Conservation (phyloP, 2,888 invertebrate genomes). For the Psococerastis gibbosa region DNA sequence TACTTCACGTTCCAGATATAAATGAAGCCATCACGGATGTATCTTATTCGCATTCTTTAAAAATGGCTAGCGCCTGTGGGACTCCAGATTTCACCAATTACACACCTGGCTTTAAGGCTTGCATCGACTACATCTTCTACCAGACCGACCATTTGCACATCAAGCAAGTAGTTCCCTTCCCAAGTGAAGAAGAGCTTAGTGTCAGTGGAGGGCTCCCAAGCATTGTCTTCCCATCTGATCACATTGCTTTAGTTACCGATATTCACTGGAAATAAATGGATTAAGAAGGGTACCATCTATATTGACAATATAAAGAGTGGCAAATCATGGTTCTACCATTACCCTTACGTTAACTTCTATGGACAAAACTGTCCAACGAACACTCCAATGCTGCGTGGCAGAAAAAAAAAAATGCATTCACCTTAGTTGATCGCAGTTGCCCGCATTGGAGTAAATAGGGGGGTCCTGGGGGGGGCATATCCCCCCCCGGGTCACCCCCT, state of each 20-base stretch:
- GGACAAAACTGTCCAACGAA: too few species aligned
- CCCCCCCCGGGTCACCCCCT: too few species aligned
- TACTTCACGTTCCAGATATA: constrained; percentile 41
- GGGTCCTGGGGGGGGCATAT: too few species aligned
- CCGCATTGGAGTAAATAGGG: too few species aligned
- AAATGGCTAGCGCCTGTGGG: constrained; percentile 62
- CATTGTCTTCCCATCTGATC: constrained; percentile 81
- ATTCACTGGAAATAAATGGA: constrained; percentile 39
- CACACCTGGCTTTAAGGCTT: constrained; percentile 60
- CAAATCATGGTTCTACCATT: too few species aligned
- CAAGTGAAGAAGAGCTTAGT: constrained; percentile 54
- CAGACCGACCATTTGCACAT: constrained; percentile 43
- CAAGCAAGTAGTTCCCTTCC: constrained; percentile 52
- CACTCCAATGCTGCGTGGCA: too few species aligned
- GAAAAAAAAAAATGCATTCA: too few species aligned
- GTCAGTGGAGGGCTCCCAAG: constrained; percentile 68
- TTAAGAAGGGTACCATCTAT: too few species aligned
- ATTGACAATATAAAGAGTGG: too few species aligned
- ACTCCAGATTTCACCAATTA: constrained; percentile 70
- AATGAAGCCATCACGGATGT: constrained; percentile 44
- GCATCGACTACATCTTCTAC: constrained; percentile 83
- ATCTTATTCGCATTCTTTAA: constrained; percentile 40
- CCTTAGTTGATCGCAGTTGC: too few species aligned
- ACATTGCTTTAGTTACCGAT: constrained; percentile 74
- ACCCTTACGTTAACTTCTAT: too few species aligned